Conservation (phyloP, 2,113 vertebrate species). For the Meleagris gallopavo region DNA sequence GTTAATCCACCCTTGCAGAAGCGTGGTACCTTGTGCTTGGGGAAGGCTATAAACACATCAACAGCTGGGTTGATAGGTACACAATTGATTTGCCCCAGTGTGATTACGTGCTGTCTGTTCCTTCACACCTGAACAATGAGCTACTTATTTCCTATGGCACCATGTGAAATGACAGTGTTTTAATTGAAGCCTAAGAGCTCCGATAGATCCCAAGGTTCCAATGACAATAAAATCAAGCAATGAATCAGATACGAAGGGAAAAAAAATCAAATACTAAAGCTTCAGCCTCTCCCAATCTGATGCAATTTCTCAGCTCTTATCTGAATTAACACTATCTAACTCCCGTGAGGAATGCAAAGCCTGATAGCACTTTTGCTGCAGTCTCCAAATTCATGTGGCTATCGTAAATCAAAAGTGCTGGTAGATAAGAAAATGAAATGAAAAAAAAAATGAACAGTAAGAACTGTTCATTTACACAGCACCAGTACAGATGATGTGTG, state of each 20-base stretch:
- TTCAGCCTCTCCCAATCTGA: background rate
- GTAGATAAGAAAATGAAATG: background rate
- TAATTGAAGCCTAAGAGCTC: background rate
- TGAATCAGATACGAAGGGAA: background rate
- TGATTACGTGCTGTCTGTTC: background rate
- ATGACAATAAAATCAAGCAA: constrained; percentile 12
- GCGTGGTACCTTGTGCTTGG: background rate
- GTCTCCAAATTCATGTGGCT: background rate
- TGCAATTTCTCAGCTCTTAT: background rate
- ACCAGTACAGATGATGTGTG: background rate
- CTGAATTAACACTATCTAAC: background rate
- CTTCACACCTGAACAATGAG: background rate
- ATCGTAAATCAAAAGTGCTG: background rate
- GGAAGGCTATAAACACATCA: background rate
- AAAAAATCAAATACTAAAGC: background rate
- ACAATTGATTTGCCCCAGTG: background rate
- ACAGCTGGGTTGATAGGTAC: background rate
- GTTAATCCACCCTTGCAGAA: background rate
- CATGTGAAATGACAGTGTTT: background rate
- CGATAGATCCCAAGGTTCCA: background rate
- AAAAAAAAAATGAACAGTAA: background rate
- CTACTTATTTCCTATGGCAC: background rate
- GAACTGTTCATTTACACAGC: background rate
- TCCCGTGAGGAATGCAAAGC: background rate
- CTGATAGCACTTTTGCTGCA: background rate